Conservation (phyloP, 1,140 invertebrate species). For the Drosophila busckii region DNA sequence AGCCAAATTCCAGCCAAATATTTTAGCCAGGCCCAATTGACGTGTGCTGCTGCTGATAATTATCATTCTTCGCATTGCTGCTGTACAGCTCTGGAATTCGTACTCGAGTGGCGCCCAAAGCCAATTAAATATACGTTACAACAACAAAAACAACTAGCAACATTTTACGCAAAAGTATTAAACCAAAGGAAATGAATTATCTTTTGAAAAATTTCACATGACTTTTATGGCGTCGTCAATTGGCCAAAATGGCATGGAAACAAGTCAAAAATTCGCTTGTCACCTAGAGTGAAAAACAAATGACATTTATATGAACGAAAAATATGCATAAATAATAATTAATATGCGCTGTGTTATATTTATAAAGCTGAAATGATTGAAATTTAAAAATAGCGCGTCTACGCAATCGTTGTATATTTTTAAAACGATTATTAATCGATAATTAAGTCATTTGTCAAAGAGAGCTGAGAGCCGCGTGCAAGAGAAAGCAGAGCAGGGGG, state of each 20-base stretch:
- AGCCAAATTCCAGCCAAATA: conserved; percentile 56
- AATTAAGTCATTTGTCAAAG: too few species aligned
- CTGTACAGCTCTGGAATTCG: conserved; percentile 51
- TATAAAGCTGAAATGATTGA: conserved; percentile 41
- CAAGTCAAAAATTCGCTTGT: conserved; percentile 58
- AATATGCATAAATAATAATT: conserved; percentile 67
- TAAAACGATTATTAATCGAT: conserved; percentile 48
- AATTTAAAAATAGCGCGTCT: conserved; percentile 58
- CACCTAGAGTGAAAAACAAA: conserved; percentile 50
- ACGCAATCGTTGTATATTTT: conserved; percentile 68
- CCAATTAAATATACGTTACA: conserved; percentile 22
- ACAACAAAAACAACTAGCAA: conserved; percentile 19
- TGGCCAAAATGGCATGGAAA: conserved; percentile 22
- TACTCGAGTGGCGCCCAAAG: conserved; percentile 54
- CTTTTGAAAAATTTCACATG: too few species aligned
- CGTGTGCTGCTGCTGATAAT: conserved; percentile 52
- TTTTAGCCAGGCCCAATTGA: conserved; percentile 52
- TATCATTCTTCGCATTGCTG: too few species aligned
- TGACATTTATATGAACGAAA: conserved; percentile 56
- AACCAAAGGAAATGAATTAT: too few species aligned
- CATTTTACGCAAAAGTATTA: too few species aligned
- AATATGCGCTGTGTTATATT: conserved; percentile 46
- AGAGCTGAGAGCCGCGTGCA: too few species aligned
- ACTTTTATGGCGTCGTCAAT: too few species aligned
- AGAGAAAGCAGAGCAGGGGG: too few species aligned